phyloP scores from a whole-genome alignment of 2,888 invertebrate species.

The Teinopalpus imperialis region DNA sequence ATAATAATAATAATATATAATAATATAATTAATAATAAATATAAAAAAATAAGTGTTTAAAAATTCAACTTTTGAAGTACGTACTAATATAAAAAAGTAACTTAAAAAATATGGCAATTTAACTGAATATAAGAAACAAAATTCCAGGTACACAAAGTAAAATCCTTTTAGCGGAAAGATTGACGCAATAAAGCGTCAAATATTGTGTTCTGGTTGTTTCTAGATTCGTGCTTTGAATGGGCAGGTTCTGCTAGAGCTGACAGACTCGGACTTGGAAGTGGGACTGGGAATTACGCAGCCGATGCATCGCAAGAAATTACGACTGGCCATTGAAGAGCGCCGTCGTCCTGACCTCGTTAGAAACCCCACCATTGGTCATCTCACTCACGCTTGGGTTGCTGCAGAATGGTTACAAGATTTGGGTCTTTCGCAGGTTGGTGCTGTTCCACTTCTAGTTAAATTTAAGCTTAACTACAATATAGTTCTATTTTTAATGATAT shows the following conservation, averaged over 20 bases:
- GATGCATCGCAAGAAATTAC: conserved; percentile 95
- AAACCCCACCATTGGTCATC: conserved; percentile 92
- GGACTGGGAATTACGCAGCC: conserved; percentile 95
- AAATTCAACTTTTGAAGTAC: no score
- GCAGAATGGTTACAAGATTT: conserved; percentile 96
- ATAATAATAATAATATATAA: no score
- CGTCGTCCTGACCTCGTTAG: conserved; percentile 92
- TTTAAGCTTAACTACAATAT: no score
- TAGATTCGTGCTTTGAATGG: conserved; percentile 86
- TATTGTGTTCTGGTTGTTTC: conserved; percentile 84
- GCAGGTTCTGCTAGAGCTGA: conserved; percentile 94
- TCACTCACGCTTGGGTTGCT: conserved; percentile 96
- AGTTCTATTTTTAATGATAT: no score
- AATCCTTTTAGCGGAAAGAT: conserved; percentile 31
- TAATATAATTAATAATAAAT: no score
- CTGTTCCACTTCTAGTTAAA: no score
- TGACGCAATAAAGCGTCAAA: conserved; percentile 80
- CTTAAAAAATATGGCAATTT: no score
- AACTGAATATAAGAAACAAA: not conserved
- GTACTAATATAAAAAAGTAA: no score
- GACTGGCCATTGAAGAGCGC: conserved; percentile 96
- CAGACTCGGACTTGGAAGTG: conserved; percentile 94
- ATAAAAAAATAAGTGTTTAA: no score
- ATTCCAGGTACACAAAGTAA: conserved; percentile 17
- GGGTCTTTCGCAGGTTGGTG: conserved; percentile 88